Evolutionary conservation across 2,113 vertebrate genomes (phyloP).

Genomic region (Leucopsar rothschildi): DNA sequence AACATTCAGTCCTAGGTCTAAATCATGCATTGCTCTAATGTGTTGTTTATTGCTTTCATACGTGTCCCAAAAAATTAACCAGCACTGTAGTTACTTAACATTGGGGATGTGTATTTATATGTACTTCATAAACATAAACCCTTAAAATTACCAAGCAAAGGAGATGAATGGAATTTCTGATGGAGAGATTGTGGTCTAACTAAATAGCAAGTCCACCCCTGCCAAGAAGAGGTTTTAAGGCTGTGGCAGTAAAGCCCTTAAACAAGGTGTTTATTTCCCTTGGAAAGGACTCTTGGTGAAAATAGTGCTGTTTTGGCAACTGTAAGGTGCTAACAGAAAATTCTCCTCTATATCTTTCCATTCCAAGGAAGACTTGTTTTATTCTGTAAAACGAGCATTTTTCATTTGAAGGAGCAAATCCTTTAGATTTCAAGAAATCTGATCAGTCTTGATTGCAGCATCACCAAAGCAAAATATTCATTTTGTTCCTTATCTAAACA

Average conservation of each 20-base stretch:
- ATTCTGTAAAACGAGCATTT: not conserved
- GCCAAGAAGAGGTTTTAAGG: not conserved
- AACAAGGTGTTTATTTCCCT: not conserved
- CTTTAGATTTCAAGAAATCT: not conserved
- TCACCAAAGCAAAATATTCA: not conserved
- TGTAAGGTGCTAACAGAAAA: not conserved
- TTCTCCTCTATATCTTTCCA: not conserved
- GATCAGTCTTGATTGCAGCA: not conserved
- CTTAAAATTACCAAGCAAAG: not conserved
- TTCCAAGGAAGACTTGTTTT: not conserved
- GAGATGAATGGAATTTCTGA: not conserved
- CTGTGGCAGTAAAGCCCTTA: not conserved
- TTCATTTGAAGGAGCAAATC: not conserved
- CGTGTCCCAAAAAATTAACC: not conserved
- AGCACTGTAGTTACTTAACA: not conserved
- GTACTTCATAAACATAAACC: not conserved
- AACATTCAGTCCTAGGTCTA: not conserved
- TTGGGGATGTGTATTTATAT: not conserved
- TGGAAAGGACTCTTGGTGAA: not conserved
- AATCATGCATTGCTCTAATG: not conserved
- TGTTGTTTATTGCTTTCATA: not conserved
- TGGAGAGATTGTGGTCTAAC: not conserved
- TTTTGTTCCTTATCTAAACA: not conserved
- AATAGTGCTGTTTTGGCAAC: not conserved
- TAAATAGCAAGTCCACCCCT: not conserved